Evolutionary conservation across 2,888 invertebrate genomes (phyloP), one percentile per base, ranked within the genome.

Genomic region (Ectemnius lituratus): DNA sequence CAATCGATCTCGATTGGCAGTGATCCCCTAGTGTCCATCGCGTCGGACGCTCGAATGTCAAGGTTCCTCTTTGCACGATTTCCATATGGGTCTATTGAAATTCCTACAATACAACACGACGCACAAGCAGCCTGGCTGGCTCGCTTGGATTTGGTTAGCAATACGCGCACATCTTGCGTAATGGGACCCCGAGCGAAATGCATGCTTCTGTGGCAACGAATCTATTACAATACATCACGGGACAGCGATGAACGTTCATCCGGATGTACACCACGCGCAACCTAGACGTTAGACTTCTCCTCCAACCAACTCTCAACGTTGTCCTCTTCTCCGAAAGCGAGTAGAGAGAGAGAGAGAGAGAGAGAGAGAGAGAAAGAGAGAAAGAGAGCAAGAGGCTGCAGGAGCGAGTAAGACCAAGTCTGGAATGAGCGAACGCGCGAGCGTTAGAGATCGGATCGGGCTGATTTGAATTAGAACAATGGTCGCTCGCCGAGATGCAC

Each of bases 381-480:
- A 13, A 70, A 64, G 37, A 5, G 5, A 37, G 37, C 2, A 11
- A 37, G 37, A 8, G n/a, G n/a, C n/a, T n/a, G n/a, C n/a, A n/a
- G n/a, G 71, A 64, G 37, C 37, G 5, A 37, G 37, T 11, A 11
- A 37, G 37, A 8, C 6, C 37, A 37, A 37, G 37, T 37, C 37
- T 11, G 37, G 37, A 37, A 37, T 37, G 37, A 37, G 37, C 37
- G 37, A 60, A 57, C 56, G 72, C 27, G 62, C 63, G 67, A 81
- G 65, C 83, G 83, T 81, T 83, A 83, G 81, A 83, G 83, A 83
- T 83, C 78, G 81, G 76, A 81, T 80, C 81, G 67, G 45, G 73
- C 77, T 77, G 79, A 87, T 87, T 87, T 84, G 84, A 87, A 87
- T 87, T 86, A 80, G 85, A 87, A 87, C 86, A 87, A 86, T 87